Evolutionary conservation across 2,888 invertebrate genomes (phyloP), one percentile per base, ranked within the genome.

Genomic region (Leucophenga maculata): DNA sequence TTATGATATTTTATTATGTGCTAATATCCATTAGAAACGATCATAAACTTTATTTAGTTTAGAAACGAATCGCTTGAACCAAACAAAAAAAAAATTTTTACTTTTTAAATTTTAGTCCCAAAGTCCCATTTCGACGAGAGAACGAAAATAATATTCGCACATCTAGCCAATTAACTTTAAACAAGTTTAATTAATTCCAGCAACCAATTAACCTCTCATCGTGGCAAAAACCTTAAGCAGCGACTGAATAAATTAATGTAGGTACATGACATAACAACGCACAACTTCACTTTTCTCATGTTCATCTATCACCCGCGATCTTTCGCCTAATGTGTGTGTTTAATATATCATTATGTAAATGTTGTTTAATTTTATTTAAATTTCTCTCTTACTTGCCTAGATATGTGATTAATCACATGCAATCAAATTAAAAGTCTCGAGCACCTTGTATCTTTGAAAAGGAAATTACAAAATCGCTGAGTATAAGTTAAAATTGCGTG

Each of bases 341-440:
- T 50, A 50, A 50, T 50, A 50, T 50, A 50, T 50, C 50, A 50
- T 50, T 50, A 50, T 50, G 50, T 16, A 50, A 50, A 50, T 39
- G 8, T 39, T 39, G 11, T 55, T 55, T 55, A 55, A 55, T 39
- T 39, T 39, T 39, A 39, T 55, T 55, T 55, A 55, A 55, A 13
- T 55, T 22, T 18, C 22, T 20, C 39, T 39, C 39, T 39, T 11
- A 11, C 39, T 8, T 39, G 39, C 39, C 1, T 39, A 39, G 39
- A 39, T 39, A 6, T 39, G 39, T 39, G 11, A 39, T 39, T 39
- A 39, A 39, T 39, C 39, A 39, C 39, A 39, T 11, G 39, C 39
- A 39, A 39, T 39, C 6, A 39, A 39, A 11, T 11, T 39, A 39
- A 39, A 39, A 39, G 39, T 39, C 39, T 39, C 39, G 39, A 39